phyloP scores from a whole-genome alignment of 2,797 vertebrate genomes.

The Natrix natrix region DNA sequence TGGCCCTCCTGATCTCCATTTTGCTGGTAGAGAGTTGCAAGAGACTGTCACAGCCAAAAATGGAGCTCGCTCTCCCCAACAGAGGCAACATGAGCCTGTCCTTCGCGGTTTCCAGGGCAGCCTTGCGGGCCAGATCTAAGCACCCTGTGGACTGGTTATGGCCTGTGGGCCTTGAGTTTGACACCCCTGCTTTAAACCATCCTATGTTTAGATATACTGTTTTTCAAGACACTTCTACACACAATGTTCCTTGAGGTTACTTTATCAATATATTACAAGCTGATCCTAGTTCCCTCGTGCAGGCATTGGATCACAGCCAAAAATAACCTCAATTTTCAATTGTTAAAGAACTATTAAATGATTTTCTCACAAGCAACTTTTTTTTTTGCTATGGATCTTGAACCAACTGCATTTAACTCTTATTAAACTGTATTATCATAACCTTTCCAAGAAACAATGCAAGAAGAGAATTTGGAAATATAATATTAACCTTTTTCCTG shows the following conservation, averaged over 20 bases:
- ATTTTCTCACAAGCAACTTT: not conserved
- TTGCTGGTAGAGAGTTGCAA: no score
- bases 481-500: not conserved
- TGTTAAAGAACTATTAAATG: not conserved
- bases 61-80: no score
- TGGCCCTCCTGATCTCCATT: no score
- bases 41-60: no score
- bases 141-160: accelerated
- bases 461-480: not conserved
- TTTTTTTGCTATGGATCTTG: not conserved
- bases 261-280: not conserved
- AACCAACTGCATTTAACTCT: not conserved
- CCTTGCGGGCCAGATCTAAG: no score
- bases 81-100: no score
- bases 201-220: not conserved
- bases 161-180: no score
- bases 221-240: not conserved
- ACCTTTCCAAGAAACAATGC: not conserved
- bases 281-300: not conserved
- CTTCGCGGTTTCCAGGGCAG: no score
- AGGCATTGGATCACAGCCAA: not conserved
- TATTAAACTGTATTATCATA: not conserved
- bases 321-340: not conserved
- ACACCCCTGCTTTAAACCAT: not conserved
- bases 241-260: not conserved